Conservation (phyloP, 2,888 invertebrate genomes). For the Erynnis tages region DNA sequence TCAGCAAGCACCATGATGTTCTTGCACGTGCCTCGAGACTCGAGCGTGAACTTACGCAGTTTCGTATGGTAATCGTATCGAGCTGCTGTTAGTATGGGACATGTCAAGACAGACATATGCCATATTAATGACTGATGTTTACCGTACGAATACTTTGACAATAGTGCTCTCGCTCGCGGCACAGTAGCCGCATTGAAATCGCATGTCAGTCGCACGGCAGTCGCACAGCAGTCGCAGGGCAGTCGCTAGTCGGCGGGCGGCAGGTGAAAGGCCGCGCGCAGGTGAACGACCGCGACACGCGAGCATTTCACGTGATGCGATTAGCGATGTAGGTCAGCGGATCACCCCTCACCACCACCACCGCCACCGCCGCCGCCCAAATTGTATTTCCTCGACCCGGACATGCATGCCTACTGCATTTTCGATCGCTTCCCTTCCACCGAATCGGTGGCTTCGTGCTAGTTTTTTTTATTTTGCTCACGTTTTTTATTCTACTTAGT, state of each 20-base stretch:
- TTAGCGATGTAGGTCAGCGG: slow-evolving; percentile 69
- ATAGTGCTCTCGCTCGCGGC: too few species aligned
- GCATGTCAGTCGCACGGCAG: too few species aligned
- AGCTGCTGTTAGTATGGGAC: too few species aligned
- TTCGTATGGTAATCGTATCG: too few species aligned
- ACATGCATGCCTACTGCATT: slow-evolving; percentile 19
- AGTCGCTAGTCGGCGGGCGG: not conserved
- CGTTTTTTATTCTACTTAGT: not conserved
- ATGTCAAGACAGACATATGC: too few species aligned
- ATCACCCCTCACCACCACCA: slow-evolving; percentile 37
- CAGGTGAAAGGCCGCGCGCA: slow-evolving; percentile 38
- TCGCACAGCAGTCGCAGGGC: too few species aligned
- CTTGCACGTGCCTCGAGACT: too few species aligned
- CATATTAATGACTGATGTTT: too few species aligned
- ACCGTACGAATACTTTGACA: too few species aligned
- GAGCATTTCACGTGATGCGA: slow-evolving; percentile 66
- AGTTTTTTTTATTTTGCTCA: not conserved
- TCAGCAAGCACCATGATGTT: too few species aligned
- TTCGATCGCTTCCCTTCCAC: slow-evolving; percentile 4
- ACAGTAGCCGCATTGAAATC: too few species aligned
- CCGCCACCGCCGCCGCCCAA: slow-evolving; percentile 7
- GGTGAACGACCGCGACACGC: slow-evolving; percentile 64
- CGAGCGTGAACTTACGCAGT: too few species aligned
- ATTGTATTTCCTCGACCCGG: slow-evolving; percentile 15
- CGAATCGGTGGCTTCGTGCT: not conserved